phyloP scores from a whole-genome alignment of 2,888 invertebrate species.

The Platyscelio sp. region DNA sequence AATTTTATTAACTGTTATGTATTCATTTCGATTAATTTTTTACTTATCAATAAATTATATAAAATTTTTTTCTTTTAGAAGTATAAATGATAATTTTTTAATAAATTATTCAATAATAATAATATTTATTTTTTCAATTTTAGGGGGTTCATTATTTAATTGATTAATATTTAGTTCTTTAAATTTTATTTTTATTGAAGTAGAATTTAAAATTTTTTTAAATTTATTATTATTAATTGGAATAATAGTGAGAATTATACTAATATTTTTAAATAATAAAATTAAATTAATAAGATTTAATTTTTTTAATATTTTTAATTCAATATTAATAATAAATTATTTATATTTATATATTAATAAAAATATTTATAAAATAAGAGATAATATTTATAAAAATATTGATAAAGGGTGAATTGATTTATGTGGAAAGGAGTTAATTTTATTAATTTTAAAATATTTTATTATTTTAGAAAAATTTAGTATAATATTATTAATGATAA shows the following conservation, averaged over 20 bases:
- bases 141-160: slow-evolving; percentile 63
- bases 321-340: slow-evolving; percentile 47
- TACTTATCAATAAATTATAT: slow-evolving; percentile 62
- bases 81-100: slow-evolving; percentile 37
- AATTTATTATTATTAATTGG: slow-evolving; percentile 44
- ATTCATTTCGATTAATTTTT: slow-evolving; percentile 76
- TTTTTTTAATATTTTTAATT: slow-evolving; percentile 32
- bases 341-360: slow-evolving; percentile 23
- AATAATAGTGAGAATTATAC: slow-evolving; percentile 77
- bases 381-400: not conserved
- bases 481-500: slow-evolving; percentile 84
- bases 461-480: slow-evolving; percentile 73
- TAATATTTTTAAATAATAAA: slow-evolving; percentile 81
- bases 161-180: slow-evolving; percentile 58
- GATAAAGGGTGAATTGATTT: too few species aligned
- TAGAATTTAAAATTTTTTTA: slow-evolving; percentile 18
- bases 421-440: too few species aligned
- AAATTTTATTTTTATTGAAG: slow-evolving; percentile 28
- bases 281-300: slow-evolving; percentile 10
- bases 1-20: slow-evolving; percentile 75
- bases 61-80: slow-evolving; percentile 38
- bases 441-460: slow-evolving; percentile 26
- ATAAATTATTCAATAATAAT: slow-evolving; percentile 72
- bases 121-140: slow-evolving; percentile 67
- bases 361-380: slow-evolving; percentile 18